phyloP scores from a whole-genome alignment of 2,797 vertebrate species.

The Nannoperca obscura region DNA sequence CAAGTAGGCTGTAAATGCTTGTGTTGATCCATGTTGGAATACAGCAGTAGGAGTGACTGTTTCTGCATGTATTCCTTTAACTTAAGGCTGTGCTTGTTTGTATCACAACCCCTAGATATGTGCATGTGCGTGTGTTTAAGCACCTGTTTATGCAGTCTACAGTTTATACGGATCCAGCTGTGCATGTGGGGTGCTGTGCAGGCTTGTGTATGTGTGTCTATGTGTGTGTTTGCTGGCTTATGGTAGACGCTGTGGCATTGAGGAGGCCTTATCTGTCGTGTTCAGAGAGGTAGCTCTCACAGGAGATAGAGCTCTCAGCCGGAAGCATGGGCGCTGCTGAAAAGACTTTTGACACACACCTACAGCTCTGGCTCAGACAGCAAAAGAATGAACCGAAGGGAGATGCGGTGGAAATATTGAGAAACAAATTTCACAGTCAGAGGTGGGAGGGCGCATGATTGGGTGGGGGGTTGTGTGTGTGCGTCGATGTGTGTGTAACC shows the following conservation, averaged over 20 bases:
- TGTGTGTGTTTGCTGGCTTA: constrained; percentile 39
- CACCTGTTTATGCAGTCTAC: constrained; percentile 32
- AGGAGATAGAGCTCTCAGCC: constrained; percentile 70
- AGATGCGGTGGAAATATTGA: constrained; percentile 61
- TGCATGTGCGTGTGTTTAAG: constrained; percentile 27
- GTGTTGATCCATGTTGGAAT: constrained; percentile 38
- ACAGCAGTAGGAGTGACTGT: constrained; percentile 29
- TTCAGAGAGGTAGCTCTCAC: constrained; percentile 78
- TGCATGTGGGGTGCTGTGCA: constrained; percentile 13
- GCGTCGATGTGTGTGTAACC: neutral
- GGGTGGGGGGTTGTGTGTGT: constrained; percentile 17
- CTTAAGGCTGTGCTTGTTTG: constrained; percentile 26
- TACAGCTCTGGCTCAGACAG: constrained; percentile 65
- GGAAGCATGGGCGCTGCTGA: constrained; percentile 69
- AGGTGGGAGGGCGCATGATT: constrained; percentile 27
- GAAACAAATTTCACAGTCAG: constrained; percentile 56
- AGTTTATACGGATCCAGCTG: constrained; percentile 49
- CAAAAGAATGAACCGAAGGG: constrained; percentile 46
- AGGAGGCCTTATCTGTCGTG: constrained; percentile 77
- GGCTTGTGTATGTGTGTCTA: constrained; percentile 9
- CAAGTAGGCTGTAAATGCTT: constrained; percentile 29
- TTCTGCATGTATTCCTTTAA: constrained; percentile 43
- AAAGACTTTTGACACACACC: constrained; percentile 77
- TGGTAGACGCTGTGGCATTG: constrained; percentile 65
- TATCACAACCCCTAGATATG: constrained; percentile 33